Conservation (phyloP, 2,888 invertebrate genomes). For the Drosophila greeni region DNA sequence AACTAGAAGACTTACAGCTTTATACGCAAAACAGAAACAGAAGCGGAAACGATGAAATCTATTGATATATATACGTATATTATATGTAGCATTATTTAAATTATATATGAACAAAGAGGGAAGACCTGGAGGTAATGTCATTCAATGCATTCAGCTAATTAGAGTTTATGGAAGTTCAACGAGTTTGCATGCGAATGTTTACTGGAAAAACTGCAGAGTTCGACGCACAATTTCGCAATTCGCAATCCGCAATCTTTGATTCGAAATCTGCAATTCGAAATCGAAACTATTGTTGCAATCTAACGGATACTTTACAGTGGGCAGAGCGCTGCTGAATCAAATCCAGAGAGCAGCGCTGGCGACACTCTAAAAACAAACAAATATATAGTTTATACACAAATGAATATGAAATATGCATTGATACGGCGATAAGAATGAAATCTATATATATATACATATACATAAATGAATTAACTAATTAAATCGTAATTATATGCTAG, state of each 20-base stretch:
- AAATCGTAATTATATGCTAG: constrained; percentile 55
- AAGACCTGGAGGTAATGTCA: constrained; percentile 43
- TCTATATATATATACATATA: constrained; percentile 36
- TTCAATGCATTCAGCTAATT: constrained; percentile 46
- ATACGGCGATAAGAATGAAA: constrained; percentile 36
- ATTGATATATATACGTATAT: constrained; percentile 50
- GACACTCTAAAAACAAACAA: constrained; percentile 55
- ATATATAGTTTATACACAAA: constrained; percentile 35
- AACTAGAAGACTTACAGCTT: constrained; percentile 76
- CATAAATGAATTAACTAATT: constrained; percentile 45
- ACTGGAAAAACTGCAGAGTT: constrained; percentile 13
- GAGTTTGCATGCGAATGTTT: constrained; percentile 16
- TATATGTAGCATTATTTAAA: constrained; percentile 66
- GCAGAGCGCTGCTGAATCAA: constrained; percentile 43
- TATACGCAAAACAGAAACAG: constrained; percentile 57
- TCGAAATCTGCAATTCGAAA: constrained; percentile 31
- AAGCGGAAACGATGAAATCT: constrained; percentile 55
- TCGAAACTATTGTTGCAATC: constrained; percentile 53
- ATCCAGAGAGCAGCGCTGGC: constrained; percentile 36
- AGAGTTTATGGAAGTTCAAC: constrained; percentile 38
- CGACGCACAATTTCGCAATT: constrained; percentile 28
- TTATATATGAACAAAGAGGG: constrained; percentile 40
- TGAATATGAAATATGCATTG: constrained; percentile 42
- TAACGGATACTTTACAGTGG: constrained; percentile 51
- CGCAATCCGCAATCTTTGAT: constrained; percentile 15